Percentiles rank a stretch among this genome's conserved stretches.
These are phyloP conservation scores for Nebria brevicollis DNA, from an alignment of 2,888 invertebrate species.

Conservation along the genomic window DNA sequence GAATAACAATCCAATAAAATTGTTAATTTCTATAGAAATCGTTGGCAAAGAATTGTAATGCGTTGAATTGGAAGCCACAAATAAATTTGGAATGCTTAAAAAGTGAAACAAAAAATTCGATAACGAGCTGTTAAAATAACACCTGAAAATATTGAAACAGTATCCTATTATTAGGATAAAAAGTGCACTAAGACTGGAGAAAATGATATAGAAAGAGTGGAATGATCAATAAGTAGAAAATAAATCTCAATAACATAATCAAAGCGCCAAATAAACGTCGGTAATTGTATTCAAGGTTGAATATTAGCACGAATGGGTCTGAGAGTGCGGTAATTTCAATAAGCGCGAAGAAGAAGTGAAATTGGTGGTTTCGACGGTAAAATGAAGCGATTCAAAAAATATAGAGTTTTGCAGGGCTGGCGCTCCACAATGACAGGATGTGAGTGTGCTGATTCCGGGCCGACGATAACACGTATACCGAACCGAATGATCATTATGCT, in stretches of 20 bases:
- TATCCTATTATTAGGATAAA: no score
- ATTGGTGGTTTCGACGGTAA: not conserved
- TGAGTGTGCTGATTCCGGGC: not conserved
- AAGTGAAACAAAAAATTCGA: no score
- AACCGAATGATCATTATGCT: conserved; percentile 27
- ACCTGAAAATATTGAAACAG: no score
- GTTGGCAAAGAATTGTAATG: no score
- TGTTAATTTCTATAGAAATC: no score
- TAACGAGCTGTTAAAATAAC: no score
- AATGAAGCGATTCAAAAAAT: not conserved
- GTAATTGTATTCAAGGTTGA: not conserved
- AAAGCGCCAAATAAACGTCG: not conserved
- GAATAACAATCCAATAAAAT: no score
- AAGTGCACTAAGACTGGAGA: no score
- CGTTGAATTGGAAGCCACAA: no score
- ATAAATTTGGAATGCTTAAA: no score
- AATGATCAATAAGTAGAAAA: not conserved
- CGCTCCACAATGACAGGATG: conserved; percentile 10
- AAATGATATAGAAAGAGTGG: no score
- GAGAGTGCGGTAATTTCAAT: not conserved
- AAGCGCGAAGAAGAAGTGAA: not conserved
- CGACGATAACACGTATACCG: not conserved
- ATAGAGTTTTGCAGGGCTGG: not conserved
- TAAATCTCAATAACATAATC: not conserved
- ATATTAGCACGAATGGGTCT: not conserved